Evolutionary conservation across 2,797 vertebrate species (phyloP), one percentile per base, ranked within the genome.

Genomic region (Melanotaenia parkinsoni): DNA sequence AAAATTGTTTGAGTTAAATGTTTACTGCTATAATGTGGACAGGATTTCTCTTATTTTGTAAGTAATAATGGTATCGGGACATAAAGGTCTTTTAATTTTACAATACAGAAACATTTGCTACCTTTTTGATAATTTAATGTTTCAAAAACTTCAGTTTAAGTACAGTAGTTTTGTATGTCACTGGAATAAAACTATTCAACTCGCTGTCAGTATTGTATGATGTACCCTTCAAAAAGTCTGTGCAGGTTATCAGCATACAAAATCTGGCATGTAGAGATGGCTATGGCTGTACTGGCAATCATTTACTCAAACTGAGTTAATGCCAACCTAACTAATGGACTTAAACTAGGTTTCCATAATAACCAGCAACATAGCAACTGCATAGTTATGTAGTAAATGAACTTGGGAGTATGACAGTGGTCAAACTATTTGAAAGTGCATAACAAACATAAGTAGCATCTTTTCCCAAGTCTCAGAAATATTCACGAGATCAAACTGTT

Each of bases 151-250:
- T 9, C 5, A 33, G 32, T 33, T 66, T 82, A 11, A 62, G 13
- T 35, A 3, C 30, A 53, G 0, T 61, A 24, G 7, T 79, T 88
- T 83, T 86, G 32, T 72, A 37, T 79, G 59, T 68, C 37, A 74
- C 63, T 4, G 9, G 76, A 89, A 89, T 86, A 79, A 84, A 90
- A 79, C 6, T 0, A 66, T 62, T 16, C 54, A 81, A 60, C 33
- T 30, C 50, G 24, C 16, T 13, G 16, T 33, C 16, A 10, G 51
- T 35, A 1, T 74, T 2, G 22, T 74, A 22, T 60, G 6, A 40
- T 70, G 14, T 64, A 9, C 47, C 8, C 6, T 58, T 16, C 11
- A 32, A 30, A 70, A 38, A 60, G 69, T 1, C n/a, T 24, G 43
- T 59, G 13, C 71, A 47, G 61, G 10, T 0, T 20, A 3, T 79